Conservation (phyloP, 2,113 vertebrate genomes). For the Dissostichus mawsoni region DNA sequence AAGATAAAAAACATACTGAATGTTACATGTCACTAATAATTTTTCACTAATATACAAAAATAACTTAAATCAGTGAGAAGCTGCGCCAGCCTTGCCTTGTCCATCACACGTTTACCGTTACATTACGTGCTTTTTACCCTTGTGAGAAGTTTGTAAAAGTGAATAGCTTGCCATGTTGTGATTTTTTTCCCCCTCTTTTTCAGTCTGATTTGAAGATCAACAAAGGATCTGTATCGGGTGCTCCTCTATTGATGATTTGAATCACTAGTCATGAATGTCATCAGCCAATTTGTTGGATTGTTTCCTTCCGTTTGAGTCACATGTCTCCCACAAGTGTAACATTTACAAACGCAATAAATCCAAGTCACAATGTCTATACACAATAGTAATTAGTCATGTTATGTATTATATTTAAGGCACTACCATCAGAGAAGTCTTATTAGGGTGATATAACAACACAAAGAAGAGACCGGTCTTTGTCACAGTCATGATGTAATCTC, state of each 20-base stretch:
- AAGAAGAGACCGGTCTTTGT: slow-evolving; percentile 28
- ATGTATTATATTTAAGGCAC: neutral
- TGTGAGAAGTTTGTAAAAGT: neutral
- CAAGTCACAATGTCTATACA: too few species aligned
- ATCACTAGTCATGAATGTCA: neutral
- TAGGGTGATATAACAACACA: neutral
- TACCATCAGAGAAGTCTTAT: neutral
- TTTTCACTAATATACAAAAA: neutral
- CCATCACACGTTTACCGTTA: neutral
- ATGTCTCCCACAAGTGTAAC: neutral
- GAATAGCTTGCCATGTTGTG: neutral
- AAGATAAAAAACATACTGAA: neutral
- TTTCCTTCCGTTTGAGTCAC: neutral
- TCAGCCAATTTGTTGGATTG: neutral
- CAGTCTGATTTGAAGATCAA: neutral
- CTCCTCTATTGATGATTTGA: neutral
- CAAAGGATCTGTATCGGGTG: neutral
- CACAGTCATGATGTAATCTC: slow-evolving; percentile 49
- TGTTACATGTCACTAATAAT: neutral
- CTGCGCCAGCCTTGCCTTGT: neutral
- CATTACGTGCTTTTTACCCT: too few species aligned
- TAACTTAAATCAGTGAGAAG: neutral
- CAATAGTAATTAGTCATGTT: neutral
- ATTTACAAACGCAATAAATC: neutral
- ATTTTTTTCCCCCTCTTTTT: neutral